phyloP scores from a whole-genome alignment of 1,140 invertebrate genomes.

The Macrocentrus cingulum region DNA sequence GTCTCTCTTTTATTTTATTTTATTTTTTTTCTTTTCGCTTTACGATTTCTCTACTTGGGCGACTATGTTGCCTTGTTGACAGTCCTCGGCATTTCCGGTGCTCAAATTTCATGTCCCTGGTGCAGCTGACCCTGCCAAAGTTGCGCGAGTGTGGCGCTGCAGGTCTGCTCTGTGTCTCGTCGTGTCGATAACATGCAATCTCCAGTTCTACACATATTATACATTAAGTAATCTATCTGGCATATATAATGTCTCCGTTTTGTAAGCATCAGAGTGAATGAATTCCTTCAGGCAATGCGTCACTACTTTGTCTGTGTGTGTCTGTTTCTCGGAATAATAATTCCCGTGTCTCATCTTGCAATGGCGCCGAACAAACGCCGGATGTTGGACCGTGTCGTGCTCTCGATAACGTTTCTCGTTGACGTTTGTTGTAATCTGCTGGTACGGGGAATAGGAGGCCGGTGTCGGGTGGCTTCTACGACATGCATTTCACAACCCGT shows the following conservation, averaged over 20 bases:
- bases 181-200: too few relatives aligned
- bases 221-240: too few relatives aligned
- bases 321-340: slow-evolving; percentile 12
- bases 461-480: slow-evolving; percentile 32
- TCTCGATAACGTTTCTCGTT: slow-evolving; percentile 23
- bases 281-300: not conserved
- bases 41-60: not conserved
- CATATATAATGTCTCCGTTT: too few relatives aligned
- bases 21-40: slow-evolving; percentile 6
- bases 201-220: too few relatives aligned
- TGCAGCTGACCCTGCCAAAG: too few relatives aligned
- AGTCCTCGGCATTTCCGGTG: slow-evolving; percentile 16
- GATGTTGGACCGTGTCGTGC: slow-evolving; percentile 21
- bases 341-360: slow-evolving; percentile 7
- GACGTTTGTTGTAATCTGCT: slow-evolving; percentile 21
- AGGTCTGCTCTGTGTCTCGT: slow-evolving; percentile 6
- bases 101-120: slow-evolving; percentile 9
- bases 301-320: not conserved
- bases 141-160: not conserved
- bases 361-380: slow-evolving; percentile 26
- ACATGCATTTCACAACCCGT: slow-evolving; percentile 9
- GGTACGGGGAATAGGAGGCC: slow-evolving; percentile 38
- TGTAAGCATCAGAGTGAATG: too few relatives aligned
- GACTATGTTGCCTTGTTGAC: slow-evolving; percentile 14
- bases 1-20: slow-evolving; percentile 9